phyloP scores from a whole-genome alignment of 2,888 invertebrate genomes.

The Macrosiphum euphorbiae region DNA sequence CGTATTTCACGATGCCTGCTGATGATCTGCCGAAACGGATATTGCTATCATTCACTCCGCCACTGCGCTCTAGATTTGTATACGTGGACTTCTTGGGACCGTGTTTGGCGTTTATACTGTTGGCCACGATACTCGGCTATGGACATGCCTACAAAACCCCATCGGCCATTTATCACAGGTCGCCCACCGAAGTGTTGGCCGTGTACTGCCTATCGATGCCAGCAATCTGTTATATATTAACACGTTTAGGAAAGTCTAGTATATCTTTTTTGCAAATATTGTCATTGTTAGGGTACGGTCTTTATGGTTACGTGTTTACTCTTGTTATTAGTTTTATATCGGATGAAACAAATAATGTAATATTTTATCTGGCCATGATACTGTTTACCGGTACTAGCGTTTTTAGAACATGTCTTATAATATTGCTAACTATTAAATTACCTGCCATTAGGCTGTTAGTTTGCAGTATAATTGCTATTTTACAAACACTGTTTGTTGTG shows the following conservation, averaged over 20 bases:
- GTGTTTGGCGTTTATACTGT: constrained; percentile 70
- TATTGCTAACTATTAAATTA: constrained; percentile 71
- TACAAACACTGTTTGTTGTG: constrained; percentile 72
- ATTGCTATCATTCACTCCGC: constrained; percentile 71
- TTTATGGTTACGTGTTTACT: constrained; percentile 72
- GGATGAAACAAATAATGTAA: constrained; percentile 71
- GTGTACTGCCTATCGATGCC: constrained; percentile 70
- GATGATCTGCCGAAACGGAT: constrained; percentile 70
- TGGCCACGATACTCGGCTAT: constrained; percentile 70
- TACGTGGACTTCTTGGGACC: constrained; percentile 72
- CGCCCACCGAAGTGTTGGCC: constrained; percentile 70
- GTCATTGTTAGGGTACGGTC: constrained; percentile 70
- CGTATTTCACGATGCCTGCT: constrained; percentile 69
- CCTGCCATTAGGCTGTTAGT: constrained; percentile 72
- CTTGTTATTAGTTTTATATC: constrained; percentile 71
- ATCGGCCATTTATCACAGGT: constrained; percentile 67
- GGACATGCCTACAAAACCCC: constrained; percentile 70
- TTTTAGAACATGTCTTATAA: constrained; percentile 71
- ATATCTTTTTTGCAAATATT: constrained; percentile 70
- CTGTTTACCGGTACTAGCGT: constrained; percentile 72
- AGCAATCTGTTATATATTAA: constrained; percentile 69
- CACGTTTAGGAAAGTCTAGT: constrained; percentile 69
- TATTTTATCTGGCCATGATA: constrained; percentile 72
- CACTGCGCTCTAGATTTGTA: constrained; percentile 69
- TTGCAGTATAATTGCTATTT: constrained; percentile 71